Percentiles rank a stretch among this genome's conserved stretches.
Conservation (phyloP, 2,113 vertebrate genomes). For the Pimephales promelas region DNA sequence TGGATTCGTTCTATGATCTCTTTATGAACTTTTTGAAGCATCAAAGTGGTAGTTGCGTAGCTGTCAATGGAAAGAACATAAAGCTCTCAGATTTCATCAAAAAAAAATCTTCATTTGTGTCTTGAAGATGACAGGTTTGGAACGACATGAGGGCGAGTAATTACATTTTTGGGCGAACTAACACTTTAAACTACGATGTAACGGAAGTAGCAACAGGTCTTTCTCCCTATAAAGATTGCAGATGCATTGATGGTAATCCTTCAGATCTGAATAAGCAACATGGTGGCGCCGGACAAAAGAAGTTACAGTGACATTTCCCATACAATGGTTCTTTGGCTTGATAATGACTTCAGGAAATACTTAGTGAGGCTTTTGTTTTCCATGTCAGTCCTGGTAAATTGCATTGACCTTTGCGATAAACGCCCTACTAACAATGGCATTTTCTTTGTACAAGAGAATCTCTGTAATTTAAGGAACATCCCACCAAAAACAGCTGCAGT, state of each 20-base stretch:
- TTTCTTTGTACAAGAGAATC: conserved; percentile 6
- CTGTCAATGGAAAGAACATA: too few relatives aligned
- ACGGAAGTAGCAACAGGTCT: too few relatives aligned
- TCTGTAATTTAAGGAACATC: conserved; percentile 34
- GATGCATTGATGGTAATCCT: neutral
- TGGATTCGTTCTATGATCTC: too few relatives aligned
- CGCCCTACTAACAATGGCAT: neutral
- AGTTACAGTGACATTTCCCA: neutral
- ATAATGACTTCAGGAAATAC: neutral
- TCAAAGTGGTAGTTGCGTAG: too few relatives aligned
- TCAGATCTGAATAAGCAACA: neutral
- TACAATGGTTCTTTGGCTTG: neutral
- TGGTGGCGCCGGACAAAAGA: too few relatives aligned
- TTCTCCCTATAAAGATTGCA: neutral
- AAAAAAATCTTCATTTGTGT: too few relatives aligned
- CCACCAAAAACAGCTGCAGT: conserved; percentile 52
- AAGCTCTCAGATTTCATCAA: too few relatives aligned
- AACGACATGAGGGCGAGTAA: too few relatives aligned
- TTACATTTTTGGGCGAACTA: too few relatives aligned
- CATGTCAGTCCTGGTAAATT: neutral
- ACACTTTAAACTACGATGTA: too few relatives aligned
- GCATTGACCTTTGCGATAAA: conserved; percentile 10
- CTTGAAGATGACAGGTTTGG: too few relatives aligned
- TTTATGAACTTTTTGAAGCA: too few relatives aligned
- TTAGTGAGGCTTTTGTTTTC: neutral